A percentile compares a stretch with the other conserved stretches of the same genome.
phyloP scores from a whole-genome alignment of 2,888 invertebrate species.

The Phengaris alcon region DNA sequence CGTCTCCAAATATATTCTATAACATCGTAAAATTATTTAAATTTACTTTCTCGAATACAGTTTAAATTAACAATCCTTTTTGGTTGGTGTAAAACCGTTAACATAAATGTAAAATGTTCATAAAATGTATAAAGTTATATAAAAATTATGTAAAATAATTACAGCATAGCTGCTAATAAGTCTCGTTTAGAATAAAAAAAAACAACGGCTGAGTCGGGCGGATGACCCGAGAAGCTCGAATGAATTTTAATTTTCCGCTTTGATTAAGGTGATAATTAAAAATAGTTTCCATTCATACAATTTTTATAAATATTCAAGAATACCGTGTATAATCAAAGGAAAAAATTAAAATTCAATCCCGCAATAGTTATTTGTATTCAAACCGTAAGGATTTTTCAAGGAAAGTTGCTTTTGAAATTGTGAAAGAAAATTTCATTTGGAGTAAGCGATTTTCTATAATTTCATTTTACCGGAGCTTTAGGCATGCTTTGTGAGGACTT shows the following conservation, averaged over 20 bases:
- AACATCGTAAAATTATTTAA: neutral
- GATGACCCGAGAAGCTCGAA: slow-evolving; percentile 24
- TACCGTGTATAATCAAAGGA: slow-evolving; percentile 17
- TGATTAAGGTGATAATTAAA: slow-evolving; percentile 31
- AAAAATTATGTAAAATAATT: slow-evolving; percentile 11
- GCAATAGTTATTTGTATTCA: slow-evolving; percentile 38
- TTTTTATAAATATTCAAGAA: slow-evolving; percentile 28
- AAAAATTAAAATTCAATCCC: slow-evolving; percentile 36
- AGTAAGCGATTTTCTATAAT: slow-evolving; percentile 37
- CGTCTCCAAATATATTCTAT: too few relatives aligned
- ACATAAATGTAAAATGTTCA: neutral
- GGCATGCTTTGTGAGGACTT: slow-evolving; percentile 20
- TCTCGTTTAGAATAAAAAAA: slow-evolving; percentile 16
- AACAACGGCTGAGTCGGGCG: neutral
- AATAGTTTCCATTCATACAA: slow-evolving; percentile 27
- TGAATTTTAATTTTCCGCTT: slow-evolving; percentile 29
- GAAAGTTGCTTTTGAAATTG: slow-evolving; percentile 37
- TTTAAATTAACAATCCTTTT: neutral
- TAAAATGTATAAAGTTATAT: slow-evolving; percentile 4
- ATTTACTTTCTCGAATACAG: neutral
- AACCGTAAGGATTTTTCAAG: slow-evolving; percentile 35
- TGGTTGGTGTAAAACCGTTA: neutral
- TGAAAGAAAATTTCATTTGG: slow-evolving; percentile 35
- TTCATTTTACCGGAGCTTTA: slow-evolving; percentile 30
- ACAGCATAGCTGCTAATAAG: slow-evolving; percentile 3